These are phyloP conservation scores for Calidris pugnax DNA, from an alignment of 2,113 vertebrate genomes.

Conservation along the genomic window DNA sequence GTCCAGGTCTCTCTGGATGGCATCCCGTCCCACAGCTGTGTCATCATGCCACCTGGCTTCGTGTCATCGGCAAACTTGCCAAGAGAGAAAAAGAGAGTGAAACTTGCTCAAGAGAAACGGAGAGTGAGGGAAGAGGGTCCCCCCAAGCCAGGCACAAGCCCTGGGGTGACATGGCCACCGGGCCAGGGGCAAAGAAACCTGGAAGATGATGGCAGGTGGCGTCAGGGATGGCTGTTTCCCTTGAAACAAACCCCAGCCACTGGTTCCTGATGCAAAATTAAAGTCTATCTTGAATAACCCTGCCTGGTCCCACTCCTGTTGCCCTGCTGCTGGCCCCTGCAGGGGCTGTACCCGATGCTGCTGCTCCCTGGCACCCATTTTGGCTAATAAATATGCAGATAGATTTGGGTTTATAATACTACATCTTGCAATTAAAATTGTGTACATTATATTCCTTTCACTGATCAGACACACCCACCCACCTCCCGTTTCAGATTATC, in stretches of 20 bases:
- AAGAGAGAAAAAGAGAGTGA: too few species aligned
- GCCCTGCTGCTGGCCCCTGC: neutral
- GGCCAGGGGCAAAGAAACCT: too few species aligned
- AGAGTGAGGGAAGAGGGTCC: too few species aligned
- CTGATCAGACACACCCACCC: too few species aligned
- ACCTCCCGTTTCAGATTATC: rapidly evolving
- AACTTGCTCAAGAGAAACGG: too few species aligned
- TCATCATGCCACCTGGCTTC: neutral
- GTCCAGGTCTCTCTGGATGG: neutral
- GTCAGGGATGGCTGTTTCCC: too few species aligned
- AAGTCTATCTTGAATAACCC: rapidly evolving
- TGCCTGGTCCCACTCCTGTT: neutral
- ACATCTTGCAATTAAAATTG: neutral
- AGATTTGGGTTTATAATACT: neutral
- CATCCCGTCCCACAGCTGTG: neutral
- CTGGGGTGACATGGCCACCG: neutral
- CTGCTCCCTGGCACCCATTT: too few species aligned
- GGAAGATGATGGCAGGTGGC: neutral
- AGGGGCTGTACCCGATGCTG: rapidly evolving
- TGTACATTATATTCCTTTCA: rapidly evolving
- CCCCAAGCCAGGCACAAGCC: neutral
- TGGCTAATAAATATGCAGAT: neutral
- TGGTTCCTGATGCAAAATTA: neutral
- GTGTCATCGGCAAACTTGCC: neutral
- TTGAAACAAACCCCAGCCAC: rapidly evolving